Base-by-base conservation (phyloP, 1,140 invertebrate species). In the Octopus bimaculoides region DNA sequence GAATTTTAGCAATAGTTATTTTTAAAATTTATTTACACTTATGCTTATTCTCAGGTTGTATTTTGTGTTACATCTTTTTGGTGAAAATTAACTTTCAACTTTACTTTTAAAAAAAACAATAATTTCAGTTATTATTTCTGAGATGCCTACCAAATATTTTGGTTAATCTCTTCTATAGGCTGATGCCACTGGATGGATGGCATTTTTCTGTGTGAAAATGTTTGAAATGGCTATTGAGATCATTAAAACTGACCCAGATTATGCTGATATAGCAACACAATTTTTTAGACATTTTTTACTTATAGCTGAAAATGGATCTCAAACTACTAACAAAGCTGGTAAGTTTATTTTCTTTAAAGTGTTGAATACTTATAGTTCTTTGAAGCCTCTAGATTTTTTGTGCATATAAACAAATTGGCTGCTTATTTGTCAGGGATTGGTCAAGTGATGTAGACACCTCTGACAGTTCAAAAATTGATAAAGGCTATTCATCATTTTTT, bases 171-270 rank as follows among this genome's bases (percentile, higher is more conserved):
- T 71, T 71, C 66, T 76, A 0, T 82, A 90, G 88, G 89, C 88
- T 54, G 90, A 90, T 84, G 88, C 84, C 56, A 89, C 88, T 5
- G 87, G 86, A 10, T 90, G 90, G 90, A 88, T 90, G 88, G 89
- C 88, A 52, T 86, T 88, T 75, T 89, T 83, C 82, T 80, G 82
- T 77, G 78, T 88, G 2, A 83, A 80, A 52, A 89, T 90, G 87
- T 75, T 90, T 73, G 84, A 89, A 75, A 89, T 90, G 69, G 83
- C 86, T 9, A 76, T 90, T 52, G 84, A 86, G 75, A 79, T 90
- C 78, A 83, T 84, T 9, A 54, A 81, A 52, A 17, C 76, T 41
- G 84, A 86, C 79, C 78, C 79, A 0, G 83, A 82, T 56, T 89
- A 87, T 81, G 85, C 86, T 79, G 87, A 89, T 83, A 83, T 88